Base-by-base conservation (phyloP, 2,888 invertebrate species). In the Corythucha ciliata region DNA sequence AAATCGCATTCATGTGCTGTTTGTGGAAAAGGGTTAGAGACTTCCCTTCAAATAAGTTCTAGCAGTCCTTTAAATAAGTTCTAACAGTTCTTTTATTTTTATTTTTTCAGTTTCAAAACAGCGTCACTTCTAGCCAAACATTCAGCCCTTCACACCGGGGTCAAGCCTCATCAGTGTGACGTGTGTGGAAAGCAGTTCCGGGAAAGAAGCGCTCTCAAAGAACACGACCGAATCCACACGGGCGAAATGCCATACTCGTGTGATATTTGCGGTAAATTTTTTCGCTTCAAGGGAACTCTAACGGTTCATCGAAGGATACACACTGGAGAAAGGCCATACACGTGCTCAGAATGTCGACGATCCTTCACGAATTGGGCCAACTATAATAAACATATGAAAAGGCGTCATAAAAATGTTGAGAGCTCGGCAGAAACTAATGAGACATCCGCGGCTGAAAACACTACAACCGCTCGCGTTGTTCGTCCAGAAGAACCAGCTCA, bases 361-460 rank as follows among this genome's bases (percentile, higher is more conserved):
- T 76, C 81, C 61, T 85, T 85, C 58, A 83, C 83, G 0, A 84
- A 84, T 63, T 83, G 83, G 83, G 83, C 83, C 0, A 85, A 85
- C 67, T 84, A 82, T 61, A 84, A 84, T 62, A 84, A 85, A 60
- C 85, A 85, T 63, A 82, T 84, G 80, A 83, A 82, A 67, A 68
- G 83, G 22, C 70, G 83, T 25, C 83, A 83, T 55, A 78, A 56
- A n/a, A n/a, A n/a, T n/a, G n/a, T n/a, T n/a, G n/a, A n/a, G n/a
- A n/a, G n/a, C n/a, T n/a, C n/a, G n/a, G n/a, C n/a, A n/a, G n/a
- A n/a, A n/a, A n/a, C n/a, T n/a, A n/a, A n/a, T n/a, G n/a, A n/a
- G n/a, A n/a, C n/a, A n/a, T n/a, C n/a, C n/a, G n/a, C n/a, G n/a
- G n/a, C n/a, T n/a, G n/a, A n/a, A n/a, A n/a, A n/a, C n/a, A n/a